Percentiles rank a stretch among this genome's conserved stretches.
Evolutionary conservation across 2,888 invertebrate species (phyloP).

Genomic region (Busseola fusca): DNA sequence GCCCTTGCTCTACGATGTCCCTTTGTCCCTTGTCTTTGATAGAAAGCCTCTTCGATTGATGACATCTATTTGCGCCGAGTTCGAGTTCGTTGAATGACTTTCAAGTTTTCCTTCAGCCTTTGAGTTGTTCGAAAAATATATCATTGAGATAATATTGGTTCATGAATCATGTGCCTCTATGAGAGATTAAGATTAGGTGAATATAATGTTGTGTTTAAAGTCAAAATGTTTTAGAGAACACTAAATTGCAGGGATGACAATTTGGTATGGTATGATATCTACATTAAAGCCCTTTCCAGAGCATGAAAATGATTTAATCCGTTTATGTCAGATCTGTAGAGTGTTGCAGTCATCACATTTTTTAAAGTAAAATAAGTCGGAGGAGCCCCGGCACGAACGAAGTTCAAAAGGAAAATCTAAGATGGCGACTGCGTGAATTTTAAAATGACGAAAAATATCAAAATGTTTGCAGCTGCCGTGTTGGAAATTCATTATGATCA

Average conservation of each 20-base stretch:
- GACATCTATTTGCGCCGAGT: conserved; percentile 81
- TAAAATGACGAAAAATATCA: not conserved
- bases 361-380: not conserved
- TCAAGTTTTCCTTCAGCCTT: conserved; percentile 70
- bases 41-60: conserved; percentile 85
- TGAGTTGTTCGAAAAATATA: conserved; percentile 69
- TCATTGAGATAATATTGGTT: conserved; percentile 21
- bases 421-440: not conserved
- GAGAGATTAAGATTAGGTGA: not conserved
- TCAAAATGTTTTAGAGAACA: conserved; percentile 1
- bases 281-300: not conserved
- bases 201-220: not conserved
- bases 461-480: not conserved
- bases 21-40: conserved; percentile 85
- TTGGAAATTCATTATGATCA: not conserved
- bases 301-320: not conserved
- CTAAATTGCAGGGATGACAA: not conserved
- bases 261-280: not conserved
- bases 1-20: conserved; percentile 72
- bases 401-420: not conserved
- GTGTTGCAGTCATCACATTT: not conserved
- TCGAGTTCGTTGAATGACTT: conserved; percentile 76
- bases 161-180: conserved; percentile 22
- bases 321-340: not conserved
- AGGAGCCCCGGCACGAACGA: not conserved